Base-by-base conservation (phyloP, 2,888 invertebrate genomes). In the Anticlea derivata region DNA sequence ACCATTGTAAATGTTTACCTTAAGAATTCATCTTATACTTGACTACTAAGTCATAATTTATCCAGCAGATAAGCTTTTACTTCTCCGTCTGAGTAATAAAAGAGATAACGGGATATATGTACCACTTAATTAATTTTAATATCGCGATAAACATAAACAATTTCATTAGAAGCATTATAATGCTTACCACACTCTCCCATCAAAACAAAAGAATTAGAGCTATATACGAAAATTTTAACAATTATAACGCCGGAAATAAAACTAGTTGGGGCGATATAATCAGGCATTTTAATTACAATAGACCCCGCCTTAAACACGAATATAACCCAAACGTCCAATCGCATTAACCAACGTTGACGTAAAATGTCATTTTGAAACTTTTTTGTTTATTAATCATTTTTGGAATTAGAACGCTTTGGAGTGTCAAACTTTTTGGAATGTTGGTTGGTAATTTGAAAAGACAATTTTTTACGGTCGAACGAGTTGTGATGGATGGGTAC, bases 241-340 rank as follows among this genome's bases (percentile, higher is more conserved):
- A 55, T 58, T 52, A 57, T 31, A 33, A 27, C 49, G 48, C 63
- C 63, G 65, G 65, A 65, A 58, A 61, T 57, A 50, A 47, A 45
- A 23, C 50, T 31, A 44, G 46, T 30, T 46, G 39, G 51, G 39
- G 50, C 39, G 61, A 64, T 64, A 60, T 55, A 54, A 58, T 63
- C 60, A 40, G 50, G 50, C 47, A 56, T 64, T 63, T 65, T 65
- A 65, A 65, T 65, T 60, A 63, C 40, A 54, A 45, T 55, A 65
- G 50, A 58, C 65, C 53, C 60, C 62, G 63, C 61, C 65, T 61
- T n/a, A 53, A 50, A 50, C 35, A 46, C 46, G 57, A 60, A 84
- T 86, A 83, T 83, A 83, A 83, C 79, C 75, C 69, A 84, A 81
- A 80, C 81, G 87, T 87, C 88, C 87, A 89, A 88, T 88, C 86